These are phyloP conservation scores for Petrophora chlorosata DNA, from an alignment of 2,888 invertebrate genomes.

Conservation along the genomic window DNA sequence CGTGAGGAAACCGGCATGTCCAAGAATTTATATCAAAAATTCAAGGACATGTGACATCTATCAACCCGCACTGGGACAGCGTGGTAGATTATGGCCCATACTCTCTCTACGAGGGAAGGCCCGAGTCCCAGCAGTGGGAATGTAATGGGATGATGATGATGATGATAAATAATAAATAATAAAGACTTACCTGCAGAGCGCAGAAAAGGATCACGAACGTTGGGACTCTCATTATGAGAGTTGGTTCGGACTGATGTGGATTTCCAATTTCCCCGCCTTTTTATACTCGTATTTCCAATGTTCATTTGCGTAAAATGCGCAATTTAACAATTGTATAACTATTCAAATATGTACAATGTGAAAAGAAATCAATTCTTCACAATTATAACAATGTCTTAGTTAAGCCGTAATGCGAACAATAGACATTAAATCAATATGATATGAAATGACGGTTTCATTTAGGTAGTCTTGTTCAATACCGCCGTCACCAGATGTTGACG, in stretches of 20 bases:
- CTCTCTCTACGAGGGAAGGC: too few species aligned
- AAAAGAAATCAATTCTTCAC: constrained; percentile 47
- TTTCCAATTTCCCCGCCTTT: constrained; percentile 42
- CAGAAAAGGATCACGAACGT: constrained; percentile 78
- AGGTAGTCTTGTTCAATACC: too few species aligned
- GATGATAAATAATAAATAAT: neutral
- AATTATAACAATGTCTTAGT: constrained; percentile 50
- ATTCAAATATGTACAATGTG: constrained; percentile 53
- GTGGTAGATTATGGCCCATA: too few species aligned
- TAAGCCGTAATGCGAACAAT: constrained; percentile 60
- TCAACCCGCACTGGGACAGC: too few species aligned
- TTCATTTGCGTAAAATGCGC: constrained; percentile 41
- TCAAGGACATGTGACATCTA: too few species aligned
- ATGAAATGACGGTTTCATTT: constrained; percentile 47
- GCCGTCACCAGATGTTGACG: too few species aligned
- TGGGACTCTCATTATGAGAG: constrained; percentile 77
- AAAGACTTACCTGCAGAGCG: constrained; percentile 69
- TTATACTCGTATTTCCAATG: constrained; percentile 56
- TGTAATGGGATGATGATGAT: too few species aligned
- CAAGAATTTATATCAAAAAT: too few species aligned
- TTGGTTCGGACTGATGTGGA: constrained; percentile 71
- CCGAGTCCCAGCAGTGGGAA: too few species aligned
- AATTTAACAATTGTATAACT: constrained; percentile 38
- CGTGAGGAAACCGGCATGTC: too few species aligned
- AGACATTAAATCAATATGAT: too few species aligned